Conservation (phyloP, 2,888 invertebrate genomes). For the Tryphoninae sp. region DNA sequence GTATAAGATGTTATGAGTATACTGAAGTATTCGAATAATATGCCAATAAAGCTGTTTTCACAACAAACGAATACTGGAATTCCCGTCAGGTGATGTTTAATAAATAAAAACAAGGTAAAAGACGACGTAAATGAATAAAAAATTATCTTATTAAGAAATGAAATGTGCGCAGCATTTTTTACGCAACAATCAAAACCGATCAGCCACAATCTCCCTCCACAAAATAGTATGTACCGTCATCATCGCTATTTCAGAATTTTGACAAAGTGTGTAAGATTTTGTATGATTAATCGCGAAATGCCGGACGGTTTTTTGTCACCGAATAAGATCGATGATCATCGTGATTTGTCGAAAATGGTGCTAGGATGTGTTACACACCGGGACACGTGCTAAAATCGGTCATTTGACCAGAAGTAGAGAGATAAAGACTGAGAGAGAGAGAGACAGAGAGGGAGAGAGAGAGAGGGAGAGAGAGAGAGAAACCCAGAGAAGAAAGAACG, state of each 20-base stretch:
- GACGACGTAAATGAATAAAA: background rate
- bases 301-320: background rate
- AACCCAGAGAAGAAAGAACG: constrained; percentile 1
- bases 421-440: background rate
- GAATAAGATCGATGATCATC: constrained; percentile 1
- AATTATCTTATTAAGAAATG: background rate
- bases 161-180: background rate
- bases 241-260: background rate
- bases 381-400: constrained; percentile 44
- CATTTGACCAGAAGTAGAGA: constrained; percentile 47
- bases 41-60: background rate
- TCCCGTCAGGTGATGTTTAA: background rate
- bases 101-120: background rate
- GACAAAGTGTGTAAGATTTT: background rate
- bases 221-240: constrained; percentile 19
- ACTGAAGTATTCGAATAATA: background rate
- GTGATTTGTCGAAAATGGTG: background rate
- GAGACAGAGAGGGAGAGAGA: constrained; percentile 4
- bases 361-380: background rate
- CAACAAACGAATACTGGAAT: background rate
- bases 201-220: background rate
- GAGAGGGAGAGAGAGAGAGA: background rate
- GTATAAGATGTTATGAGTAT: too few relatives aligned
- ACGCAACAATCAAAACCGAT: background rate
- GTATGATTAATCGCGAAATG: background rate